Evolutionary conservation across 1,140 invertebrate genomes (phyloP), one percentile per base, ranked within the genome.

Genomic region (Pseudobourletiella spinata): DNA sequence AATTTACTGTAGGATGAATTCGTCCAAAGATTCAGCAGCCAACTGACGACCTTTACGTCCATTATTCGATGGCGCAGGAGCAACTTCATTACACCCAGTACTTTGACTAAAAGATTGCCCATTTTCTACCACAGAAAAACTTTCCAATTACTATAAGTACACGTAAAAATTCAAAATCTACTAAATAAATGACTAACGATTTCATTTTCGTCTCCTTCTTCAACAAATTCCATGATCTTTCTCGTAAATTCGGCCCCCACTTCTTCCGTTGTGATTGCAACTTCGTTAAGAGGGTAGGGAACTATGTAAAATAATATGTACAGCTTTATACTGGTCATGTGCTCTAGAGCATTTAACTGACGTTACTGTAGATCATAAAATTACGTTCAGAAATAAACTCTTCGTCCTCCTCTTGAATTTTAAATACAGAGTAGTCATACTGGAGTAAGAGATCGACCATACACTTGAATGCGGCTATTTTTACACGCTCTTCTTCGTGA

Each of bases 371-470:
- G 4, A 51, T 25, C 8, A 25, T 18, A 48, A 22, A 48, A 48
- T 48, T 48, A 51, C 22, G 14, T 2, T 26, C 6, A 51, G 8
- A 6, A 26, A 8, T 25, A 26, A 26, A 6, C 3, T 51, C 48
- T 4, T 15, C 35, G 4, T 43, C 48, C 1, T 39, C 59, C 4
- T 29, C 25, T n/a, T 1, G 1, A 16, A 51, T 24, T 3, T 43
- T 39, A 24, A 61, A 61, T 0, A 50, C 44, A 15, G 44, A 24
- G 8, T 18, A 43, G 25, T 25, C 18, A 25, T 63, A 52, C 8
- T 16, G 32, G 0, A 63, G 25, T 1, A 63, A 22, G 1, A 63
- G 35, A 51, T 63, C 61, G 4, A 63, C 48, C 6, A 63, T 3
- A 22, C 24, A 14, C 52, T 63, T 57, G 20, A 51, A 63, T 14